Base-by-base conservation (phyloP, 2,113 vertebrate genomes). In the Coptodon bakossiorum region DNA sequence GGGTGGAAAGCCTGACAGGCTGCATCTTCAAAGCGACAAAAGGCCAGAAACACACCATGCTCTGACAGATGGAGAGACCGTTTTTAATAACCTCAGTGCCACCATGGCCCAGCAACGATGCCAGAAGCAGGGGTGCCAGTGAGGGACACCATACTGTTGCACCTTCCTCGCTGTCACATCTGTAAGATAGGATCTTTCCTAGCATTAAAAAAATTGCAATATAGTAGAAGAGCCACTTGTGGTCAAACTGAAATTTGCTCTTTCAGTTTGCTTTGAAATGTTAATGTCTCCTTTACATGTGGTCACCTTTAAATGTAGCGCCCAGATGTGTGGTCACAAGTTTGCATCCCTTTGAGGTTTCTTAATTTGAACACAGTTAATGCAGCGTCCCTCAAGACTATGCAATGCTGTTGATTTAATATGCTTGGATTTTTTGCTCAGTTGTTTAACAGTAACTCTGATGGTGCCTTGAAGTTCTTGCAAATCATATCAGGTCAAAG, bases 21-120 rank as follows among this genome's bases (percentile, higher is more conserved):
- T 89, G 93, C 92, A 94, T 96, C 94, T 96, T 96, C 94, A 96
- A 96, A 96, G 94, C 59, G 10, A 95, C 93, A 95, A 95, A 95
- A 95, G 94, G 95, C 91, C 95, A 95, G 92, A 93, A 90, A 91
- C 88, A 79, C 93, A 90, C 82, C 80, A 84, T 53, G 92, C 84
- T 76, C 88, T 83, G 87, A 93, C 91, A 92, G 93, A 94, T 92
- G 90, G 90, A 86, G 81, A 87, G 88, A 87, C 90, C 88, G 68
- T 89, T 95, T 95, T 93, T 95, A 93, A 96, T 95, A 95, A 95
- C 91, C 92, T 94, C 81, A 5, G 86, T 83, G 89, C 92, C 92
- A 83, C 80, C 45, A 34, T 29, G 87, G 86, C 81, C 68, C 86
- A 43, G 78, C 85, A 40, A 81, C 71, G 89, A 94, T 83, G 88